Percentiles rank a stretch among this genome's conserved stretches.
These are phyloP conservation scores for Protophormia terraenovae DNA, from an alignment of 2,888 invertebrate genomes.

Conservation along the genomic window DNA sequence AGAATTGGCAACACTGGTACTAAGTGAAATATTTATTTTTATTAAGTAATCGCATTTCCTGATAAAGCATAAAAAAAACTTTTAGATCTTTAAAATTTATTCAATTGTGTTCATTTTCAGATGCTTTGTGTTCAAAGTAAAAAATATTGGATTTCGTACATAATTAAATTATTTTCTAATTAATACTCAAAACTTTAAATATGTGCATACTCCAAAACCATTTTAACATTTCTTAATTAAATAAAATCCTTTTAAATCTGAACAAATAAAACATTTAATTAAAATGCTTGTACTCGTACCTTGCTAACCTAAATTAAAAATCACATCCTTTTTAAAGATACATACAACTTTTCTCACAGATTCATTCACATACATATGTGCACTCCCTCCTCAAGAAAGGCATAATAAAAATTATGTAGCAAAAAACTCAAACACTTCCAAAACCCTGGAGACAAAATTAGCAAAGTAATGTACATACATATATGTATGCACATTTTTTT, in stretches of 20 bases:
- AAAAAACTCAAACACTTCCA: conserved; percentile 1
- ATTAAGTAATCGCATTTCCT: too few relatives aligned
- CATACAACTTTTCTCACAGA: conserved; percentile 13
- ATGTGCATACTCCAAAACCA: too few relatives aligned
- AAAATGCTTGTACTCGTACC: neutral
- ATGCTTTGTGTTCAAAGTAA: too few relatives aligned
- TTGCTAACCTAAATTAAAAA: conserved; percentile 60
- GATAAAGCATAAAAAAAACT: too few relatives aligned
- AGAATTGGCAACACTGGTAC: too few relatives aligned
- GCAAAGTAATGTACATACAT: conserved; percentile 19
- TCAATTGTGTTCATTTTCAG: too few relatives aligned
- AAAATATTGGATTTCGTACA: too few relatives aligned
- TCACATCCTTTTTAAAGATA: conserved; percentile 9
- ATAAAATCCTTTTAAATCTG: neutral
- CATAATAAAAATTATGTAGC: conserved; percentile 31
- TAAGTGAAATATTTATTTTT: too few relatives aligned
- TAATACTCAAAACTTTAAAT: too few relatives aligned
- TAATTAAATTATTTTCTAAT: too few relatives aligned
- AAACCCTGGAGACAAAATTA: conserved; percentile 56
- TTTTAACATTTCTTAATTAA: neutral
- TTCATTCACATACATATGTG: neutral
- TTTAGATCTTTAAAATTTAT: too few relatives aligned
- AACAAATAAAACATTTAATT: conserved; percentile 12
- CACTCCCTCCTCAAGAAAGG: neutral
- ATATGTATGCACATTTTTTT: conserved; percentile 19